A percentile compares a stretch with the other conserved stretches of the same genome.
Conservation (phyloP, 2,797 vertebrate genomes). For the Esox lucius region DNA sequence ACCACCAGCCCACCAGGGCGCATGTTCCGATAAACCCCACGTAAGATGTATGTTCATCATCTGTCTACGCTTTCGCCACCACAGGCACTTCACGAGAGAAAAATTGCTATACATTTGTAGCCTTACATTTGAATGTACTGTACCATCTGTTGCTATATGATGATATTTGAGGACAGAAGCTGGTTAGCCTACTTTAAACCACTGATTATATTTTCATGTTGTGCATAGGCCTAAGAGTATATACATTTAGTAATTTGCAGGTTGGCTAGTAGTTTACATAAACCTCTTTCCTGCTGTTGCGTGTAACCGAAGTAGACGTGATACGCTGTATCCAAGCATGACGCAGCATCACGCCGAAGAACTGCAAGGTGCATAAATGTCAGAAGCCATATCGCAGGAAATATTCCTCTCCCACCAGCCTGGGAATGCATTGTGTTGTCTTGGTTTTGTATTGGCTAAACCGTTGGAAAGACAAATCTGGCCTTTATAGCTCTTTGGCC, state of each 20-base stretch:
- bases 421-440: constrained; percentile 37
- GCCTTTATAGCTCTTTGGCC: neutral
- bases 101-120: neutral
- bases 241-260: neutral
- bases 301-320: neutral
- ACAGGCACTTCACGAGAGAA: no score
- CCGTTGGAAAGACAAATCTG: neutral
- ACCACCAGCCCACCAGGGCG: constrained; percentile 38
- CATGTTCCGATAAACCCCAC: neutral
- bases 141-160: neutral
- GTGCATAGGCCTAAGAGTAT: neutral
- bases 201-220: neutral
- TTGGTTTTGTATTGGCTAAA: constrained; percentile 9
- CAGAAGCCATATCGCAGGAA: constrained; percentile 3
- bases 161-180: neutral
- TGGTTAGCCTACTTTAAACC: neutral
- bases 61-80: constrained; percentile 13
- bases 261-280: neutral
- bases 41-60: constrained; percentile 24
- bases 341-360: neutral
- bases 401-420: constrained; percentile 1
- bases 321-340: neutral
- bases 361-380: neutral
- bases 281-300: neutral
- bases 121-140: neutral